Base-by-base conservation (phyloP, 2,888 invertebrate species). In the Chymomyza caudatula region DNA sequence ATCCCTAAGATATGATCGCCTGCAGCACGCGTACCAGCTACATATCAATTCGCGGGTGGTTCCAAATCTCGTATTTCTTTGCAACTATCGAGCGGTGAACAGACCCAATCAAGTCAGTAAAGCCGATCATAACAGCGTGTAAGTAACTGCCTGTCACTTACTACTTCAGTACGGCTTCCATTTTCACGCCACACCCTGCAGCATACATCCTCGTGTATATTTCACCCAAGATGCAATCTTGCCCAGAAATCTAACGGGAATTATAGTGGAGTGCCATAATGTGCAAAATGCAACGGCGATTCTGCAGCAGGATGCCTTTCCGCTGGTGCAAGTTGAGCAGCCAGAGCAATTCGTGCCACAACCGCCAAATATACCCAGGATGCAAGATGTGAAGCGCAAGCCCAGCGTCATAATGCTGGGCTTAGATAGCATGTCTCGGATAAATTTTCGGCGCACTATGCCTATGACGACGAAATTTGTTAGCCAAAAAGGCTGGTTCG, bases 361-460 rank as follows among this genome's bases (percentile, higher is more conserved):
- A 3, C 8, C 87, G 91, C 86, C 69, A 11, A 3, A 13, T 4
- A 3, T 11, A 2, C 44, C 44, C 17, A 17, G 0, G 2, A 5
- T 8, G 1, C 0, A 13, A 5, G 3, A 13, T 37, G 17, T 8
- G 17, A 13, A 86, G 93, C 23, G 94, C 93, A 84, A 93, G 96
- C 1, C 89, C 95, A 75, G 59, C 54, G 51, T 74, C 1, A 60
- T 97, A 22, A 90, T 96, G 84, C 87, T 97, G 22, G 97, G 96
- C 20, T 93, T 97, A 76, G 96, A 96, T 86, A 94, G 95, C 20
- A 93, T 96, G 67, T 76, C 73, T 0, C 67, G 71, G 47, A 63
- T 76, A 2, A 74, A 91, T 92, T 20, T 92, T 94, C 62, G 93
- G 94, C 92, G 95, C 55, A 93, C 94, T 4, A 93, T 96, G 93